These are phyloP conservation scores for Serinus canaria DNA, from an alignment of 2,113 vertebrate genomes.

Conservation along the genomic window DNA sequence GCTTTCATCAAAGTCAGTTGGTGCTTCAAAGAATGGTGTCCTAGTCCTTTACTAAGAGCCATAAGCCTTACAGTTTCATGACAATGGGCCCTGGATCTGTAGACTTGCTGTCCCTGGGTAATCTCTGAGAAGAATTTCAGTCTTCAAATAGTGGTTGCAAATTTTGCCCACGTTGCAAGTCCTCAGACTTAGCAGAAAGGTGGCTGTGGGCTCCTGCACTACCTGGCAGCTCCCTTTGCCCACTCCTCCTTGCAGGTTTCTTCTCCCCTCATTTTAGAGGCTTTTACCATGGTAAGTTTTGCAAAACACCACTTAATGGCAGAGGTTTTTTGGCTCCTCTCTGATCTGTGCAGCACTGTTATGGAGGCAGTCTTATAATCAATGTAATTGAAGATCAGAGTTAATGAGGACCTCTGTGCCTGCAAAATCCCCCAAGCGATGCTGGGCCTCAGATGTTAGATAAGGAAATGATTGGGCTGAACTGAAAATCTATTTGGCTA, in stretches of 20 bases:
- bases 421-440: constrained; percentile 63
- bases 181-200: not conserved
- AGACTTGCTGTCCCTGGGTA: not conserved
- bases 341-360: constrained; percentile 65
- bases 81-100: not conserved
- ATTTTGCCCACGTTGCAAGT: rapidly evolving
- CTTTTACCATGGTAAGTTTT: constrained; percentile 42
- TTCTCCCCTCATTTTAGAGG: constrained; percentile 13
- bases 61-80: not conserved
- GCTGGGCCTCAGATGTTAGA: constrained; percentile 74
- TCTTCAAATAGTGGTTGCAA: not conserved
- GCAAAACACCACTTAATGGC: constrained; percentile 41
- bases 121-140: not conserved
- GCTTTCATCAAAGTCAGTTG: not conserved
- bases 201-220: not conserved
- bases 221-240: not conserved
- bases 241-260: not conserved
- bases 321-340: constrained; percentile 47
- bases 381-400: constrained; percentile 82
- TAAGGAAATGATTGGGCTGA: constrained; percentile 81
- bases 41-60: not conserved
- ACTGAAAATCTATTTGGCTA: constrained; percentile 83
- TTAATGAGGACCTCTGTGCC: constrained; percentile 78
- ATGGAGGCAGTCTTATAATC: constrained; percentile 76
- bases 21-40: not conserved